Evolutionary conservation across 1,140 invertebrate genomes (phyloP).

Genomic region (Diachasmimorpha longicaudata): DNA sequence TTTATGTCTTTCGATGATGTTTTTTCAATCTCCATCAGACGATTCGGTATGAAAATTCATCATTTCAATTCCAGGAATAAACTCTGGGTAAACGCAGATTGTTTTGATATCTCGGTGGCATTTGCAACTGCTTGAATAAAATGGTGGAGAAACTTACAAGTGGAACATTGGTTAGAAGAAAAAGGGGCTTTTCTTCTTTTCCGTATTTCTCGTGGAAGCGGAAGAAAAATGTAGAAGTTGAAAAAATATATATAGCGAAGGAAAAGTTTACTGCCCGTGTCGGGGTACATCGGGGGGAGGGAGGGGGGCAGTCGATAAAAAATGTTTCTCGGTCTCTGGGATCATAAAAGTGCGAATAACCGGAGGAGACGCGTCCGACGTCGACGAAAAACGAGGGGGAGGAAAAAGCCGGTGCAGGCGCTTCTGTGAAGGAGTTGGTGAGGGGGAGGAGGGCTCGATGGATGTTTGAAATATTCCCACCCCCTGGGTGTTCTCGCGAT

Average conservation of each 20-base stretch:
- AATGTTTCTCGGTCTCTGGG: slow-evolving; percentile 37
- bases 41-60: neutral
- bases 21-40: neutral
- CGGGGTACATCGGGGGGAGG: slow-evolving; percentile 29
- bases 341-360: slow-evolving; percentile 33
- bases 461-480: slow-evolving; percentile 59
- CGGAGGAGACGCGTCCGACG: neutral
- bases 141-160: neutral
- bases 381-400: neutral
- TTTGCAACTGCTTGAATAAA: neutral
- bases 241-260: neutral
- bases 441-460: slow-evolving; percentile 22
- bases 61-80: neutral
- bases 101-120: neutral
- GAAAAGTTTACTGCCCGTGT: slow-evolving; percentile 44
- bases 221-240: neutral
- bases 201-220: neutral
- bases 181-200: neutral
- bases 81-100: neutral
- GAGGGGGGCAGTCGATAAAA: slow-evolving; percentile 43
- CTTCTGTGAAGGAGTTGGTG: slow-evolving; percentile 8
- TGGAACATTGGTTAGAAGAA: neutral
- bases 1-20: neutral
- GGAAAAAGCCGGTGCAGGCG: neutral
- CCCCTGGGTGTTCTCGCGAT: slow-evolving; percentile 38